phyloP scores from a whole-genome alignment of 2,797 vertebrate species.

The Myiothlypis coronata region DNA sequence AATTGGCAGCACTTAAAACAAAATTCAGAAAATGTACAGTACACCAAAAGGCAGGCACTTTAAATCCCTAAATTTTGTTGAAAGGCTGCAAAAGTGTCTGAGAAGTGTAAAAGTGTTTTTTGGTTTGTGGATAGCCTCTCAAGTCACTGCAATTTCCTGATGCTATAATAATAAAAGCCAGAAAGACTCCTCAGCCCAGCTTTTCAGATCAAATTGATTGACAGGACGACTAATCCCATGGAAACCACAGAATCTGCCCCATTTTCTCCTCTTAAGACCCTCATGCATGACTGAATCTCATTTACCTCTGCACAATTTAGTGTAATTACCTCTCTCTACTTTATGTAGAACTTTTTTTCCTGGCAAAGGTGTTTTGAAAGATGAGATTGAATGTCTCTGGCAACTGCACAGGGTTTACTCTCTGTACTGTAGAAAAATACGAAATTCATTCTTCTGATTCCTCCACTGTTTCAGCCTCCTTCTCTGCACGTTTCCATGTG shows the following conservation, averaged over 20 bases:
- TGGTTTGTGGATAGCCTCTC: background rate
- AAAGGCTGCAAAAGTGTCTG: background rate
- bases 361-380: background rate
- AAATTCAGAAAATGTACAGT: background rate
- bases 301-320: constrained; percentile 28
- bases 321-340: constrained; percentile 10
- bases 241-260: background rate
- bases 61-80: background rate
- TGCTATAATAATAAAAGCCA: constrained; percentile 13
- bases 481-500: background rate
- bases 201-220: constrained; percentile 27
- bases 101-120: background rate
- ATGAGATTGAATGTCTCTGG: background rate
- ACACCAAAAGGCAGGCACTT: background rate
- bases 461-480: background rate
- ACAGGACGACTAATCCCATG: background rate
- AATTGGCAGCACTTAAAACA: background rate
- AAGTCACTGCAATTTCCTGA: constrained; percentile 23
- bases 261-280: constrained; percentile 18
- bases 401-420: background rate
- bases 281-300: constrained; percentile 19
- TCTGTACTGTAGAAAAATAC: background rate
- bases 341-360: background rate
- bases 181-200: background rate
- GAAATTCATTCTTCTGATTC: background rate